A percentile compares a stretch with the other conserved stretches of the same genome.
phyloP scores from a whole-genome alignment of 2,888 invertebrate species.

The Slavum lentiscoides region DNA sequence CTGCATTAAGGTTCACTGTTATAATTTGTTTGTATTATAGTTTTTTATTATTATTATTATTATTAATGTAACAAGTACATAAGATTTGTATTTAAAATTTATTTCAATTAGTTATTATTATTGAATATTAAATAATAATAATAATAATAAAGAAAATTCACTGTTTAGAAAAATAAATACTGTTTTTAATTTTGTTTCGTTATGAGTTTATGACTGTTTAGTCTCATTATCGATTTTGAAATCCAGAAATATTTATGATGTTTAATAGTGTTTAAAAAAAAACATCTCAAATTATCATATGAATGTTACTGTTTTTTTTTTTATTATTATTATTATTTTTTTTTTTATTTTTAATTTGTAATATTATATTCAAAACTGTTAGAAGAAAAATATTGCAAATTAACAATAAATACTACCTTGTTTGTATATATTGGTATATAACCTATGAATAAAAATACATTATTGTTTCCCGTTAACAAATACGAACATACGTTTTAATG shows the following conservation, averaged over 20 bases:
- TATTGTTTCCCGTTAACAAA: constrained; percentile 41
- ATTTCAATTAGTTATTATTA: constrained; percentile 53
- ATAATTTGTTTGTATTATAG: constrained; percentile 51
- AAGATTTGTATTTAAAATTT: constrained; percentile 49
- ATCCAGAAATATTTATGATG: constrained; percentile 15
- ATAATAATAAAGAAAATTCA: constrained; percentile 50
- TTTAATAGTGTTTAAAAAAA: constrained; percentile 15
- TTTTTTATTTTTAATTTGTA: constrained; percentile 11
- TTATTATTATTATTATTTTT: too few relatives aligned
- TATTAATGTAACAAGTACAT: constrained; percentile 39
- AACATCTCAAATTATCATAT: constrained; percentile 24
- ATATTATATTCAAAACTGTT: constrained; percentile 30
- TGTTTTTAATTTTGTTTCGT: constrained; percentile 39
- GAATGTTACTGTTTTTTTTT: constrained; percentile 35
- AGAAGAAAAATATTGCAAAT: constrained; percentile 30
- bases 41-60: constrained; percentile 41
- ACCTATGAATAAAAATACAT: constrained; percentile 38
- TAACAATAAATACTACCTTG: constrained; percentile 26
- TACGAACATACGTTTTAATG: constrained; percentile 7
- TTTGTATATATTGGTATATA: constrained; percentile 38
- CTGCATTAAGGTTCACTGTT: constrained; percentile 58
- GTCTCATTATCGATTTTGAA: constrained; percentile 28
- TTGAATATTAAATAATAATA: constrained; percentile 44
- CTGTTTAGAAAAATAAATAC: constrained; percentile 52
- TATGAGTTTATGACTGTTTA: constrained; percentile 11